These are phyloP conservation scores for Carassius auratus DNA, from an alignment of 2,113 vertebrate species.

Conservation along the genomic window DNA sequence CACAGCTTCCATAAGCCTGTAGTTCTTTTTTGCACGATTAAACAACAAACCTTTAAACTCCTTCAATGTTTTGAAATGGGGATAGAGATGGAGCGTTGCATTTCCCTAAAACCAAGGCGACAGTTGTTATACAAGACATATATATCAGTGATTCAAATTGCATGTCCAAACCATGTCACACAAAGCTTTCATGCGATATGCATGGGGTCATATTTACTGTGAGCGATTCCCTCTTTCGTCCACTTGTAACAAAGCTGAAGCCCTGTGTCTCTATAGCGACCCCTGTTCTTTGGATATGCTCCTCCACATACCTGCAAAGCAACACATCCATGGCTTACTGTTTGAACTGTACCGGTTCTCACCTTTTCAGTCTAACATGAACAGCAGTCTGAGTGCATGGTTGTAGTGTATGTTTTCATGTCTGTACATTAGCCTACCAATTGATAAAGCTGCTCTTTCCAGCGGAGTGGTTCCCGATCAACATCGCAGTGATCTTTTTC, in stretches of 20 bases:
- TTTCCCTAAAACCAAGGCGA: slow-evolving; percentile 73
- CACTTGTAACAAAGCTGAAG: slow-evolving; percentile 84
- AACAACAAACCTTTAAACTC: slow-evolving; percentile 78
- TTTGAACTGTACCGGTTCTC: not conserved
- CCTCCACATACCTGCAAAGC: slow-evolving; percentile 80
- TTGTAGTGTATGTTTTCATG: not conserved
- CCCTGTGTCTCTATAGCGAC: slow-evolving; percentile 86
- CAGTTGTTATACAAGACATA: not conserved
- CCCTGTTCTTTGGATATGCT: slow-evolving; percentile 85
- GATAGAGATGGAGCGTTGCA: slow-evolving; percentile 83
- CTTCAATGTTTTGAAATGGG: slow-evolving; percentile 82
- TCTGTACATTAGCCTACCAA: slow-evolving; percentile 69
- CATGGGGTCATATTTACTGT: slow-evolving; percentile 72
- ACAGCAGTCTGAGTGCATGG: not conserved
- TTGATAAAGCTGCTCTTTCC: slow-evolving; percentile 87
- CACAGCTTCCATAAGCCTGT: not conserved
- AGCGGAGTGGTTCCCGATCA: slow-evolving; percentile 86
- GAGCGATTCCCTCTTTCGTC: slow-evolving; percentile 83
- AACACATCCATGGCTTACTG: not conserved
- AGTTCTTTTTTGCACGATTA: not conserved
- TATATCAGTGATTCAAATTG: not conserved
- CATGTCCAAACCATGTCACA: not conserved
- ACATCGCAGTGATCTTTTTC: slow-evolving; percentile 83
- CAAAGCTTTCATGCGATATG: not conserved
- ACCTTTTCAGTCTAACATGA: not conserved